Conservation (phyloP, 2,888 invertebrate species). For the Cabera pusaria region DNA sequence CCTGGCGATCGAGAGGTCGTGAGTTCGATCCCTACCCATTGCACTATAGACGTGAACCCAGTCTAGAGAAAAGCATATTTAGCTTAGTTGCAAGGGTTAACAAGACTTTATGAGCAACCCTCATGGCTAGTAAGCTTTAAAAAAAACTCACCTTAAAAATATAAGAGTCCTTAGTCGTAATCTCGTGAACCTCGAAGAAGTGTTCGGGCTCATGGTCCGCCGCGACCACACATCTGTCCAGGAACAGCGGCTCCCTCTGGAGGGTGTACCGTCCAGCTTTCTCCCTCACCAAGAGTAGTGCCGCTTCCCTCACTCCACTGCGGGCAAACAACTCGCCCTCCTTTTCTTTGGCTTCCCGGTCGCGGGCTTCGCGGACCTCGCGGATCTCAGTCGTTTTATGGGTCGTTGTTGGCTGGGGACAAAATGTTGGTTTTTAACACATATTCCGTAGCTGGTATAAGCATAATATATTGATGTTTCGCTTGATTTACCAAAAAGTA, state of each 20-base stretch:
- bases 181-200: constrained; percentile 97
- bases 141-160: constrained; percentile 91
- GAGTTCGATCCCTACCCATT: no score
- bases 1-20: no score
- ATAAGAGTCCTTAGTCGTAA: constrained; percentile 95
- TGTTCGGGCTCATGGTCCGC: constrained; percentile 96
- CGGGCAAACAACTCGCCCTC: constrained; percentile 86
- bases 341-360: constrained; percentile 69
- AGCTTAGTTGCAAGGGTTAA: no score
- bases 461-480: no score
- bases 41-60: no score
- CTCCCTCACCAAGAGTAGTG: constrained; percentile 93
- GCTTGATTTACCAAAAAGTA: no score
- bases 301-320: constrained; percentile 93
- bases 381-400: constrained; percentile 87
- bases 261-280: constrained; percentile 94
- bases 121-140: background rate
- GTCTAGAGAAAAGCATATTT: no score
- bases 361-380: constrained; percentile 83
- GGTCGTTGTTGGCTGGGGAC: constrained; percentile 86
- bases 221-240: constrained; percentile 95
- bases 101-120: no score
- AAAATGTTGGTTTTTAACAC: no score
- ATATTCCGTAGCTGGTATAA: no score
- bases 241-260: constrained; percentile 94